Conservation (phyloP, 2,888 invertebrate species). For the Serrognathus titanus region DNA sequence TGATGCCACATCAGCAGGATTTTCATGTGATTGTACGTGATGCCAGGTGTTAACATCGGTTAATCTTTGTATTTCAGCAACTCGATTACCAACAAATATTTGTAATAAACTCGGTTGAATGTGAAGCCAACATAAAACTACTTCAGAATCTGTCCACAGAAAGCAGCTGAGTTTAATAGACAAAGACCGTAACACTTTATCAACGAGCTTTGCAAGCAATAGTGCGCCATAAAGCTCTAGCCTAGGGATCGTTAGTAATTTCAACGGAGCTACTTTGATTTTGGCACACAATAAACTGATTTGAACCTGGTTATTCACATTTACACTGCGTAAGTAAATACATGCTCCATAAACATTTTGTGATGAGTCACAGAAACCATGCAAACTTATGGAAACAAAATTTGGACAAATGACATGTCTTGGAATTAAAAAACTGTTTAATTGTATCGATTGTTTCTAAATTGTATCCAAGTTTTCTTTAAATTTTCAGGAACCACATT, state of each 20-base stretch:
- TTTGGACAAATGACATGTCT: background rate
- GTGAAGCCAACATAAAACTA: slow-evolving; percentile 7
- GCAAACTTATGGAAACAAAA: slow-evolving; percentile 11
- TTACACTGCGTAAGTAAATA: slow-evolving; percentile 21
- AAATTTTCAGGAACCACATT: slow-evolving; percentile 10
- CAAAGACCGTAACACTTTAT: background rate
- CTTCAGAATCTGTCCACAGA: slow-evolving; percentile 8
- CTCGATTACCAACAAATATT: slow-evolving; percentile 7
- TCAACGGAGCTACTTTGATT: slow-evolving; percentile 11
- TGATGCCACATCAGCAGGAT: slow-evolving; percentile 10
- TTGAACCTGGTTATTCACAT: background rate
- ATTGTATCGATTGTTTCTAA: background rate
- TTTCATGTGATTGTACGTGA: slow-evolving; percentile 8
- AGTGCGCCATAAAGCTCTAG: slow-evolving; percentile 14
- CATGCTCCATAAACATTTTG: slow-evolving; percentile 27
- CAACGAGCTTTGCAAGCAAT: slow-evolving; percentile 5
- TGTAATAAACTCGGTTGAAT: slow-evolving; percentile 5
- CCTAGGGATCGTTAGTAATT: slow-evolving; percentile 13
- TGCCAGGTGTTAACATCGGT: slow-evolving; percentile 5
- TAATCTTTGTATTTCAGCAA: slow-evolving; percentile 12
- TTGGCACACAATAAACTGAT: slow-evolving; percentile 9
- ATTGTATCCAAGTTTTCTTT: slow-evolving; percentile 5
- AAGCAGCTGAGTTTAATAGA: background rate
- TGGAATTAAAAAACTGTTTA: slow-evolving; percentile 10
- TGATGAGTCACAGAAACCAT: slow-evolving; percentile 31